Base-by-base conservation (phyloP, 2,888 invertebrate genomes). In the Heliconius ethilla region DNA sequence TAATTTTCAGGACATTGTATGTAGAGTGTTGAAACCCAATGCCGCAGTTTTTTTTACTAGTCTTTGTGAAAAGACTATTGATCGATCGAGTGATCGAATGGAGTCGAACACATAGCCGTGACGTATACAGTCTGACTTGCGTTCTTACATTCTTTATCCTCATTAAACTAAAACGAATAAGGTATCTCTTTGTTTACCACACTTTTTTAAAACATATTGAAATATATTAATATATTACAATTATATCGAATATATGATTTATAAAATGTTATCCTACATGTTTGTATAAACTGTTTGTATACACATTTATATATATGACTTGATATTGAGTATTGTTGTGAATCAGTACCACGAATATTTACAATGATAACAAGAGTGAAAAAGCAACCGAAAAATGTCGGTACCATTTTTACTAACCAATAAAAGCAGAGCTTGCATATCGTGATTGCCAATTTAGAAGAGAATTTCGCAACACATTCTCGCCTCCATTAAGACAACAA, bases 401-500 rank as follows among this genome's bases (percentile, higher is more conserved):
- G 6, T 13, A 40, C 40, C 15, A 40, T 69, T 40, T 69, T 40
- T 69, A 59, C 25, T 25, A 25, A 67, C 13, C 40, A 67, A 67
- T 29, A 70, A 70, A 79, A 83, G 83, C 82, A 81, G 74, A 82
- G 81, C 82, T 83, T 79, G 82, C 82, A 82, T 82, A 87, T 85
- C 77, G 87, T 86, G 89, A 89, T 90, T 88, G 86, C 88, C 90
- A 91, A 91, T 92, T 89, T 84, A 85, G 84, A 84, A 84, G 86
- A 86, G 87, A 88, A 87, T 88, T 86, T 83, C 83, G 82, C 87
- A 86, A 89, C 89, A 90, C 87, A 87, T 89, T 89, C 89, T 88
- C 87, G 84, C 89, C 89, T 89, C 92, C 90, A 91, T 92, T 91
- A 91, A 87, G 90, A 91, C 91, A 89, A 91, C 90, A 89, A 90